Base-by-base conservation (phyloP, 2,797 vertebrate genomes). In the Ceyx erithaca region DNA sequence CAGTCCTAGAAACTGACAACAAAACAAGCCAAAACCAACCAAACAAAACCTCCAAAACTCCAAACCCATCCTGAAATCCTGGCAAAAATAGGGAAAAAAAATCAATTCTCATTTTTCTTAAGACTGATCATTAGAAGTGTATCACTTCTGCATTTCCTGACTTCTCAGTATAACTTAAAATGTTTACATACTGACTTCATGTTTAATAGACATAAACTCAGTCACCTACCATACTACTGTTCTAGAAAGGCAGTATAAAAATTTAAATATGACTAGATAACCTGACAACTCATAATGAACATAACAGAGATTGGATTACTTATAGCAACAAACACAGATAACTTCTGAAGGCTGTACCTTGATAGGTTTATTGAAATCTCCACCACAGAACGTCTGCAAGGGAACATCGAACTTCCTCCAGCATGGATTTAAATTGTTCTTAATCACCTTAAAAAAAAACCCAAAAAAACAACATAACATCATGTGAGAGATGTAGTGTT, bases 391-490 rank as follows among this genome's bases (percentile, higher is more conserved):
- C 0, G 98, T 98, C 95, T 99, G 98, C 67, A 99, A 96, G 71
- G 98, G 97, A 90, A 99, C 97, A 7, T 91, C 95, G 92, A 99
- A 99, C 89, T 98, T 98, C 89, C 97, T 99, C 99, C 99, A 99
- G 45, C 91, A 97, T 4, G 99, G 98, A 96, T 97, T 99, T 93
- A 99, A 97, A 89, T 98, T 99, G 97, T 99, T 99, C 97, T 99
- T 99, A 95, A 99, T 98, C 82, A 99, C 98, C 99, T 99, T 76
- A 11, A 87, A 80, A 68, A 49, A 26, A 31, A 20, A 2, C 13
- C 33, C 33, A 33, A 33, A 76, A 67, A 20, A 4, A 75, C 12
- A 94, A 57, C 40, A 49, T 26, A 51, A 67, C 1, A 4, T 80
- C 41, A 85, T 0, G 1, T 12, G 35, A 75, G 23, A 18, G 43